Evolutionary conservation across 2,113 vertebrate genomes (phyloP).

Genomic region (Sturnira hondurensis): DNA sequence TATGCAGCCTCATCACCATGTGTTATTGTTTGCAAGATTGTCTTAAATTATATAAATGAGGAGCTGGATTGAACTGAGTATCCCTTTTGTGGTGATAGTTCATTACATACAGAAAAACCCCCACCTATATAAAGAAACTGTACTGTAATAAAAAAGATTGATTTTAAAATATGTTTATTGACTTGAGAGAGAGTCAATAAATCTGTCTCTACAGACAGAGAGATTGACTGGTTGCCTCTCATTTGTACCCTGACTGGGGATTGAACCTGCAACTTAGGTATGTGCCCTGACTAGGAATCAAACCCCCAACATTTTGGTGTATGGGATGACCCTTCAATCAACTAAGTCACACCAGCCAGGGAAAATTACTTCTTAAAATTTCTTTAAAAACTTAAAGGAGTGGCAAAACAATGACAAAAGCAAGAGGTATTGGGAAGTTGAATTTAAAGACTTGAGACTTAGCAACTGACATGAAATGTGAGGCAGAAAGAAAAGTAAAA

Average conservation of each 20-base stretch:
- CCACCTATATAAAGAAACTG: neutral
- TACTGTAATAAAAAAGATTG: constrained; percentile 16
- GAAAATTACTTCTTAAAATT: too few species aligned
- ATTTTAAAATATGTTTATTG: too few species aligned
- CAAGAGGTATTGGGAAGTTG: neutral
- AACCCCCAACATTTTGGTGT: too few species aligned
- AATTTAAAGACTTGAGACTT: neutral
- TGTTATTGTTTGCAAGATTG: constrained; percentile 2
- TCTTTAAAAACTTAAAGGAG: neutral
- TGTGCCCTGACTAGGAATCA: too few species aligned
- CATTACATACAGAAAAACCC: neutral
- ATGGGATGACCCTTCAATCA: too few species aligned
- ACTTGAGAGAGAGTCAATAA: too few species aligned
- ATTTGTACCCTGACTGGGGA: too few species aligned
- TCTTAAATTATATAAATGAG: constrained; percentile 6
- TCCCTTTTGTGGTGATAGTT: too few species aligned
- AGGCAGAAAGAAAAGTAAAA: neutral
- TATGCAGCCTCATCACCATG: constrained; percentile 24
- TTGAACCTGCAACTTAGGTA: too few species aligned
- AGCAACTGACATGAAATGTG: neutral
- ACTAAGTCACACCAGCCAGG: too few species aligned
- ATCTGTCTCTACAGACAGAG: too few species aligned
- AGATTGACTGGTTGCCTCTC: too few species aligned
- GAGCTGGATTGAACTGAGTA: neutral
- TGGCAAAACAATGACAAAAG: neutral